These are phyloP conservation scores for Ferdinandea cuprea DNA, from an alignment of 2,888 invertebrate genomes.

Conservation along the genomic window DNA sequence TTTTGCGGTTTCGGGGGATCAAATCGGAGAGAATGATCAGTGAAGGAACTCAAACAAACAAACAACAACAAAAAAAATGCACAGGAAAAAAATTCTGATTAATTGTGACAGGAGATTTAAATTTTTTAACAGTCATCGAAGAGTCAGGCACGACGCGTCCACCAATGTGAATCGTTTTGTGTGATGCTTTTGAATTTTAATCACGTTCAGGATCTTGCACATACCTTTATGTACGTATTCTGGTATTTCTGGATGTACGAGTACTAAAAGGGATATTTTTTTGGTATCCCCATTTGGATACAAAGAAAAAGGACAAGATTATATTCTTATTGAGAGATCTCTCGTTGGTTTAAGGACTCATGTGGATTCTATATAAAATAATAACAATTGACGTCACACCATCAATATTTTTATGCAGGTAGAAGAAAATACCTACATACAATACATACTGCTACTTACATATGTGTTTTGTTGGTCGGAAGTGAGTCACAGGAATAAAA, in stretches of 20 bases:
- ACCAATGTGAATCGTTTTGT: slow-evolving; percentile 33
- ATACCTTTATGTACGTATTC: neutral
- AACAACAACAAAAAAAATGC: slow-evolving; percentile 8
- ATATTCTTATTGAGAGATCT: neutral
- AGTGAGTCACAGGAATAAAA: neutral
- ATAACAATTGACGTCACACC: neutral
- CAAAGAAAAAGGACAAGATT: slow-evolving; percentile 2
- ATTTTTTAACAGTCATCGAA: slow-evolving; percentile 68
- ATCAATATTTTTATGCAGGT: neutral
- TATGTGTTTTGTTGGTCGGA: too few relatives aligned
- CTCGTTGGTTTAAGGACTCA: slow-evolving; percentile 14
- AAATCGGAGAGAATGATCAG: slow-evolving; percentile 46
- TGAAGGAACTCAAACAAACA: neutral
- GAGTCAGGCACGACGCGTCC: slow-evolving; percentile 17
- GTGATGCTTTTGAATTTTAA: slow-evolving; percentile 56
- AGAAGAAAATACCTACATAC: too few relatives aligned
- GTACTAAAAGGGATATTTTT: neutral
- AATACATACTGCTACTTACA: too few relatives aligned
- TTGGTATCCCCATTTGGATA: neutral
- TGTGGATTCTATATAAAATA: neutral
- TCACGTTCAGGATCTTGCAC: slow-evolving; percentile 56
- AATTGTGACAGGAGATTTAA: slow-evolving; percentile 71
- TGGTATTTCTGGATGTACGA: neutral
- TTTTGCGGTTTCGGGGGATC: slow-evolving; percentile 68
- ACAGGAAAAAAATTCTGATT: slow-evolving; percentile 58